These are phyloP conservation scores for Microplitis demolitor DNA, from an alignment of 1,140 invertebrate species.

Conservation along the genomic window DNA sequence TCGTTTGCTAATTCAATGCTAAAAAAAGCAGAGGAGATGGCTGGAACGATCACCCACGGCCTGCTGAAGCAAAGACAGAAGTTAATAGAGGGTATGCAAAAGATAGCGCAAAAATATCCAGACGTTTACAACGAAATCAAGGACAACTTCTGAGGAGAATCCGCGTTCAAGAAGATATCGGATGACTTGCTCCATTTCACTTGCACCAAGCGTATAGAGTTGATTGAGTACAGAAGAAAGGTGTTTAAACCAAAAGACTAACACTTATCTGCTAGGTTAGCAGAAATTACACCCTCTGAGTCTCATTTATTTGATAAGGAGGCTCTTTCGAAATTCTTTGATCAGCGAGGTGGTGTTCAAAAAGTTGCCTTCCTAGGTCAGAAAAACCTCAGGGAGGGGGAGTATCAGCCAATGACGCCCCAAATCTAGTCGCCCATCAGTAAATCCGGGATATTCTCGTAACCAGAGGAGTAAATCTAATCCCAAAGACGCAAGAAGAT, in stretches of 20 bases:
- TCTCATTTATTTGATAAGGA: constrained; percentile 8
- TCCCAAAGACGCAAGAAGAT: no score
- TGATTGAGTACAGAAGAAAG: constrained; percentile 5
- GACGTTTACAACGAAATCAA: not conserved
- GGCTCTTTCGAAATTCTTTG: not conserved
- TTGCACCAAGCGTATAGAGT: not conserved
- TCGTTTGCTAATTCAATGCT: constrained; percentile 6
- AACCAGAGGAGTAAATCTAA: no score
- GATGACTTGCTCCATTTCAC: constrained; percentile 4
- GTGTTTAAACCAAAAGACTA: not conserved
- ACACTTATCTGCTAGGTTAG: not conserved
- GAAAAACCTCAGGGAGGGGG: no score
- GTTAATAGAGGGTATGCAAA: not conserved
- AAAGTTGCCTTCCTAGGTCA: no score
- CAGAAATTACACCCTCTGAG: not conserved
- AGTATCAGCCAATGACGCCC: no score
- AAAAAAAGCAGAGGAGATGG: constrained; percentile 1
- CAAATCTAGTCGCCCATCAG: no score
- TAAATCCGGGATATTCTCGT: no score
- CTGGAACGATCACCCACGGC: constrained; percentile 20
- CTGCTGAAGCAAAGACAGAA: constrained; percentile 13
- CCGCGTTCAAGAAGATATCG: not conserved
- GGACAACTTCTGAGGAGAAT: not conserved
- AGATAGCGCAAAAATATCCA: not conserved
- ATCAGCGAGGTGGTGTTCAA: not conserved